Evolutionary conservation across 2,888 invertebrate genomes (phyloP).

Genomic region (Callyntrura sp.): DNA sequence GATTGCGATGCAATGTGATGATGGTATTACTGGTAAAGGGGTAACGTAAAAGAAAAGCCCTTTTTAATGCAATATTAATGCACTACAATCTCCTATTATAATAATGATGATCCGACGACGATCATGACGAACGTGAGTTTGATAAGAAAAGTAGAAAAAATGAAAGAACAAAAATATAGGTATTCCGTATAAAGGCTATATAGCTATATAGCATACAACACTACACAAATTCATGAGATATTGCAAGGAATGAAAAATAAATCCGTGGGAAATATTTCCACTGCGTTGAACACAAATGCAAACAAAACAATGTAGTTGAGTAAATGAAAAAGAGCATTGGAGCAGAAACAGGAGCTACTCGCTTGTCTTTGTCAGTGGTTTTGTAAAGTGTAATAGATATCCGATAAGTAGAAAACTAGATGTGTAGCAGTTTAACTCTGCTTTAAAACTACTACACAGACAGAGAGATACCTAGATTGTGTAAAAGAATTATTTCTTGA

Average conservation of each 20-base stretch:
- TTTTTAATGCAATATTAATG: conserved; percentile 26
- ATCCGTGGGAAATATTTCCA: conserved; percentile 71
- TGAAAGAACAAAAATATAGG: too few species aligned
- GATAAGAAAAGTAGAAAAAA: conserved; percentile 53
- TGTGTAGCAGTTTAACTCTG: background rate
- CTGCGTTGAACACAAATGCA: conserved; percentile 44
- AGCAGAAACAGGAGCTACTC: too few species aligned
- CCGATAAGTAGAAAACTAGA: conserved; percentile 26
- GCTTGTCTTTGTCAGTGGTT: conserved; percentile 32
- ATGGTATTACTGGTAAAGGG: conserved; percentile 8
- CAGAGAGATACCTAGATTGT: background rate
- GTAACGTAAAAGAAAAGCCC: conserved; percentile 10
- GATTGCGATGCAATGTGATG: background rate
- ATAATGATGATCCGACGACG: background rate
- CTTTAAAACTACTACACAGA: background rate
- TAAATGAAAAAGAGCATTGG: too few species aligned
- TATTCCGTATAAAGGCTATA: too few species aligned
- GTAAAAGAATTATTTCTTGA: conserved; percentile 8
- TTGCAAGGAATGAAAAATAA: conserved; percentile 44
- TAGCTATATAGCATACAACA: background rate
- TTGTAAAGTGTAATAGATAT: conserved; percentile 45
- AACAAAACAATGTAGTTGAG: conserved; percentile 43
- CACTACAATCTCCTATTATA: conserved; percentile 1
- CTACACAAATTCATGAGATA: conserved; percentile 34
- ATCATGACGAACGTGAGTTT: conserved; percentile 23